Percentiles rank a stretch among this genome's conserved stretches.
Evolutionary conservation across 2,888 invertebrate species (phyloP).

Genomic region (Digitonthophagus gazella): DNA sequence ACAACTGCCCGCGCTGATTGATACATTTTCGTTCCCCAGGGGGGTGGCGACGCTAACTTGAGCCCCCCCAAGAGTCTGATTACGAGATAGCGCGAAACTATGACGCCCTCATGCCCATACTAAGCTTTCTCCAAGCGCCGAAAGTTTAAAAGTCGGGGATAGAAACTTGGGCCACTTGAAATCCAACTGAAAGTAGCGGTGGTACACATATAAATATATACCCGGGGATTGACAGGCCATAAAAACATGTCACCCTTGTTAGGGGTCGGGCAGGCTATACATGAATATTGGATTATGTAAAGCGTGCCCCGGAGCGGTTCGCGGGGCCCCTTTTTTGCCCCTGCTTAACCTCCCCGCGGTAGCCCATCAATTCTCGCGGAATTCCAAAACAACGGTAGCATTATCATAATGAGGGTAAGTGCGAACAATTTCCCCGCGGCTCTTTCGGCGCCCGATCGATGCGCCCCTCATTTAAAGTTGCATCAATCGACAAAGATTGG

Average conservation of each 20-base stretch:
- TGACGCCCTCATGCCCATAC: constrained; percentile 8
- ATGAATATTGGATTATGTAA: constrained; percentile 39
- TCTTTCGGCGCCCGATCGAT: neutral
- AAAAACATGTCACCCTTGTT: constrained; percentile 34
- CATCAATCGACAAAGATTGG: constrained; percentile 28
- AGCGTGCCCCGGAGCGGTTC: constrained; percentile 23
- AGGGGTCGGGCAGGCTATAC: constrained; percentile 31
- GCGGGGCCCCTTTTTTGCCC: constrained; percentile 2
- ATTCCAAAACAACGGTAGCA: constrained; percentile 23
- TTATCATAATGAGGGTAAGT: constrained; percentile 24
- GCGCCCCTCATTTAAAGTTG: constrained; percentile 19
- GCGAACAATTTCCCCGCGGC: neutral
- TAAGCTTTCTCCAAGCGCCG: neutral
- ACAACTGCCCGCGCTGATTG: constrained; percentile 31
- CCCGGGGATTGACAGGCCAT: constrained; percentile 32
- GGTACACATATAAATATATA: neutral
- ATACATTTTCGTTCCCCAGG: constrained; percentile 27
- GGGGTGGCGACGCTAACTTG: constrained; percentile 18
- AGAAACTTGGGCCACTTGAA: neutral
- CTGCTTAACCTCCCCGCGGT: constrained; percentile 7
- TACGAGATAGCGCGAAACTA: constrained; percentile 22
- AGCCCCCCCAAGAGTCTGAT: constrained; percentile 20
- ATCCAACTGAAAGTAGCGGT: constrained; percentile 17
- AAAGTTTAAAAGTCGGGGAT: neutral
- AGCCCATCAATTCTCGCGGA: constrained; percentile 23